Evolutionary conservation across 2,888 invertebrate species (phyloP).

Genomic region (Rugalucina vietnamica): DNA sequence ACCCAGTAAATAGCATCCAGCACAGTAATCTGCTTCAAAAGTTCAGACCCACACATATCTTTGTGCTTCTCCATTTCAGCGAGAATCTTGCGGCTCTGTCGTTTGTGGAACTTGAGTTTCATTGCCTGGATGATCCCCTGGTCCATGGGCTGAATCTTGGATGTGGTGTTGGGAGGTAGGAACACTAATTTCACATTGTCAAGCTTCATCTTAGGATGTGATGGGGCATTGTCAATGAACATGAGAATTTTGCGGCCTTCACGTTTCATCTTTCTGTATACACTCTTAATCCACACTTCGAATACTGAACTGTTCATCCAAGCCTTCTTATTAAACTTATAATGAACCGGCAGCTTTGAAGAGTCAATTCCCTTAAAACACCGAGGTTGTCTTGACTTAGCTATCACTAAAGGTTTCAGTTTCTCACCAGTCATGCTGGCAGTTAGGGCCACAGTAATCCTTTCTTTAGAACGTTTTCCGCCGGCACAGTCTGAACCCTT

Average conservation of each 20-base stretch:
- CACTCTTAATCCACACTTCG: constrained; percentile 21
- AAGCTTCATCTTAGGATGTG: neutral
- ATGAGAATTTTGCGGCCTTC: neutral
- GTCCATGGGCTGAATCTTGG: constrained; percentile 44
- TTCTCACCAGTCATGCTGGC: constrained; percentile 21
- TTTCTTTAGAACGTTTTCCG: constrained; percentile 39
- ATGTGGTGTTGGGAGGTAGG: constrained; percentile 49
- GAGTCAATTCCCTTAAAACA: neutral
- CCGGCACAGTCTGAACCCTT: constrained; percentile 31
- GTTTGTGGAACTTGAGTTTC: constrained; percentile 42
- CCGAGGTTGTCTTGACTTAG: neutral
- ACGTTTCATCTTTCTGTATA: constrained; percentile 28
- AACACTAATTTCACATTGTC: constrained; percentile 16
- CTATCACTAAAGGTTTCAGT: constrained; percentile 13
- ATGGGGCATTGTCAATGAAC: constrained; percentile 1
- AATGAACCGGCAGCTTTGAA: neutral
- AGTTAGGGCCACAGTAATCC: constrained; percentile 30
- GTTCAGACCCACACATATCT: neutral
- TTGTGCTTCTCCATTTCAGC: constrained; percentile 18
- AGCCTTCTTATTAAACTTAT: constrained; percentile 25
- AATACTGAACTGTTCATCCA: constrained; percentile 31
- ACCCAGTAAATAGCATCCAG: constrained; percentile 51
- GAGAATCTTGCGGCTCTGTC: constrained; percentile 26
- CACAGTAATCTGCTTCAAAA: constrained; percentile 14
- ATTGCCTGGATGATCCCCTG: constrained; percentile 46